Evolutionary conservation across 2,888 invertebrate species (phyloP).

Genomic region (Liposcelis brunnea): DNA sequence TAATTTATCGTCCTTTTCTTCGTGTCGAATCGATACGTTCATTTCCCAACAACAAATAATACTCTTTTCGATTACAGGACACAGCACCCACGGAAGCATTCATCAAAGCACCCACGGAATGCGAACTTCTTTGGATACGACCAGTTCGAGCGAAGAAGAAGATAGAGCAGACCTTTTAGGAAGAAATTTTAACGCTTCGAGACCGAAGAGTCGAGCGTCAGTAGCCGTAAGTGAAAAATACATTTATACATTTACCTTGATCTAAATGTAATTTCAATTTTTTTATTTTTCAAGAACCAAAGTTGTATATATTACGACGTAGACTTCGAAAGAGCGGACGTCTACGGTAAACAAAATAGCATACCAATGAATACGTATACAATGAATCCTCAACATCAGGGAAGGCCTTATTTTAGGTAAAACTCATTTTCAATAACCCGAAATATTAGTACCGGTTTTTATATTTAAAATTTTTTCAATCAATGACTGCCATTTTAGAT

Average conservation of each 20-base stretch:
- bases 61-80: conserved; percentile 6
- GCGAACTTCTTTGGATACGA: conserved; percentile 23
- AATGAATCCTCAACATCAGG: conserved; percentile 27
- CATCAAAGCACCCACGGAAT: conserved; percentile 12
- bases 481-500: too few species aligned
- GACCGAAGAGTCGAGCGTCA: conserved; percentile 66
- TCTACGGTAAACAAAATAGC: conserved; percentile 22
- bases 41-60: too few species aligned
- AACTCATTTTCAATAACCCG: background rate
- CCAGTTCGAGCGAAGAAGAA: conserved; percentile 33
- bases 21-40: too few species aligned
- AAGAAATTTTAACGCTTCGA: conserved; percentile 54
- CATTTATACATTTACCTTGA: conserved; percentile 2
- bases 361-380: conserved; percentile 71
- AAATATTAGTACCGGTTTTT: too few species aligned
- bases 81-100: conserved; percentile 11
- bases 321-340: conserved; percentile 54
- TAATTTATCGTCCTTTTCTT: too few species aligned
- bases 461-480: too few species aligned
- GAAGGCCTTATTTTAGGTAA: conserved; percentile 2
- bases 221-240: conserved; percentile 33
- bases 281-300: conserved; percentile 49
- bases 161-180: conserved; percentile 57
- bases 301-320: conserved; percentile 82
- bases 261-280: conserved; percentile 2